phyloP scores from a whole-genome alignment of 2,888 invertebrate species.

The Leptopilina syphax region DNA sequence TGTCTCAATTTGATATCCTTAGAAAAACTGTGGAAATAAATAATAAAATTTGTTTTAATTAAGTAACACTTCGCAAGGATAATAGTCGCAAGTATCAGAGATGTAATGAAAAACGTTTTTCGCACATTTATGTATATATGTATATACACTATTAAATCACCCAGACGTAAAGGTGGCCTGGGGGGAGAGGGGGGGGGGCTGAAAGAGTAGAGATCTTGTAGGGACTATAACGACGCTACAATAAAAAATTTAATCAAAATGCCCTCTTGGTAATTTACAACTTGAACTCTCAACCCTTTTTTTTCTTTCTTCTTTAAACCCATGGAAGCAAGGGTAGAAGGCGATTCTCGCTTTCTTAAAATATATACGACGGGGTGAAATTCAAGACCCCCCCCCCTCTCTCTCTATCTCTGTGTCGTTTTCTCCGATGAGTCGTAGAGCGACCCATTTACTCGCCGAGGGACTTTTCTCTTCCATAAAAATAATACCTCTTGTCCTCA shows the following conservation, averaged over 20 bases:
- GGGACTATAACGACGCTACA: slow-evolving; percentile 65
- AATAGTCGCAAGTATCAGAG: background rate
- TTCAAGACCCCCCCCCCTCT: slow-evolving; percentile 52
- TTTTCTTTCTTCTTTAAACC: slow-evolving; percentile 38
- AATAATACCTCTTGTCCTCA: slow-evolving; percentile 69
- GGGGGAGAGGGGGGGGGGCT: slow-evolving; percentile 43
- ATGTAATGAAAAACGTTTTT: slow-evolving; percentile 30
- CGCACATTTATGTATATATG: background rate
- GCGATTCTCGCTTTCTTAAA: slow-evolving; percentile 52
- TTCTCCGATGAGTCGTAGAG: slow-evolving; percentile 62
- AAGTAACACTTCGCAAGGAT: background rate
- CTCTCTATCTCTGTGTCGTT: too few species aligned
- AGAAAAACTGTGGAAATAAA: too few species aligned
- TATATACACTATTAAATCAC: slow-evolving; percentile 68
- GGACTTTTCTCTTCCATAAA: slow-evolving; percentile 62
- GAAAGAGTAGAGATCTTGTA: slow-evolving; percentile 29
- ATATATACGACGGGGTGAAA: slow-evolving; percentile 40
- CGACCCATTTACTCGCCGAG: slow-evolving; percentile 65
- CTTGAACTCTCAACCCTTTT: slow-evolving; percentile 70
- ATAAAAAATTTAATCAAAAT: slow-evolving; percentile 77
- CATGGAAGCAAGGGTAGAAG: slow-evolving; percentile 39
- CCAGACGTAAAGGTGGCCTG: slow-evolving; percentile 51
- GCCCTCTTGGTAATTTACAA: slow-evolving; percentile 76
- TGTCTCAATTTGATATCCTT: too few species aligned
- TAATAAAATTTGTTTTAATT: too few species aligned